phyloP scores from a whole-genome alignment of 2,113 vertebrate species.

The Bettongia penicillata region DNA sequence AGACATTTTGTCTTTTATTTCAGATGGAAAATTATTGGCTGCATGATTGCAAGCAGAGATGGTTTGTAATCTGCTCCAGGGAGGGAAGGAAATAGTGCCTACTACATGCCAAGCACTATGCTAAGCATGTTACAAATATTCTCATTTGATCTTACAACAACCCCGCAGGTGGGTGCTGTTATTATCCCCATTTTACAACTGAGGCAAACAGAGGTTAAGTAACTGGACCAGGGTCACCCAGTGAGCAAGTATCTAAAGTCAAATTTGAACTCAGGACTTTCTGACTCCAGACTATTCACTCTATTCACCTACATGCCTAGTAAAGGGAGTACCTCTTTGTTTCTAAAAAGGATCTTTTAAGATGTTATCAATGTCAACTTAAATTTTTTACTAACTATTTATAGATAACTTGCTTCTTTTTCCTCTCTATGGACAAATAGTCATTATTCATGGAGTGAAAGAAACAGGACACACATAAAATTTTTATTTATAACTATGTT shows the following conservation, averaged over 20 bases:
- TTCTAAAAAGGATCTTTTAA: not conserved
- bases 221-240: not conserved
- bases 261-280: not conserved
- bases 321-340: not conserved
- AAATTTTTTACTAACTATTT: constrained; percentile 22
- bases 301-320: not conserved
- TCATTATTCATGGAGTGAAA: constrained; percentile 63
- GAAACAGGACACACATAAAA: constrained; percentile 69
- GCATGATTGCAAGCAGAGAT: not conserved
- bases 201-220: not conserved
- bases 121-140: not conserved
- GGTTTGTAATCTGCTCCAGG: not conserved
- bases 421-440: constrained; percentile 22
- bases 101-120: no score
- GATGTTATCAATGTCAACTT: not conserved
- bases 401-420: not conserved
- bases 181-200: no score
- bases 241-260: not conserved
- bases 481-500: constrained; percentile 36
- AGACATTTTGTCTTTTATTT: constrained; percentile 32
- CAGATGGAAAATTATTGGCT: not conserved
- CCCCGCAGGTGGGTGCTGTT: no score
- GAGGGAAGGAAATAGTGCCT: not conserved
- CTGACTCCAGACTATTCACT: not conserved
- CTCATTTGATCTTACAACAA: not conserved